phyloP scores from a whole-genome alignment of 2,797 vertebrate species.

The Eidolon dupreanum region DNA sequence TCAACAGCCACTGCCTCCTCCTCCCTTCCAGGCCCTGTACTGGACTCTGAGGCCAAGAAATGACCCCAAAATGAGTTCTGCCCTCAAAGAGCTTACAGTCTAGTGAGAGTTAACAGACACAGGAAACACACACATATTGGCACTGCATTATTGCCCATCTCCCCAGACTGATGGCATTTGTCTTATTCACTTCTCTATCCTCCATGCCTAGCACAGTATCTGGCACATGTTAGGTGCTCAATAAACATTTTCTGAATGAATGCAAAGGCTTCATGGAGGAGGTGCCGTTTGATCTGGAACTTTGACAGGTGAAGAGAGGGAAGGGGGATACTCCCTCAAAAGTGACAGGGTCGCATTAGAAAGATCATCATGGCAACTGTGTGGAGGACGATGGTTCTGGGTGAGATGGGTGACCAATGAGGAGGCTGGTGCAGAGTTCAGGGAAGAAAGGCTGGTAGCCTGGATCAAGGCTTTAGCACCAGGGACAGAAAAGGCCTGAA shows the following conservation, averaged over 20 bases:
- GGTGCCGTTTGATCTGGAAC: neutral
- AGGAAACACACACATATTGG: neutral
- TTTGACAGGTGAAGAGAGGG: neutral
- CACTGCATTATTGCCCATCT: rapidly evolving
- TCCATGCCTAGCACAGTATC: neutral
- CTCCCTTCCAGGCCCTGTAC: neutral
- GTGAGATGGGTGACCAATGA: neutral
- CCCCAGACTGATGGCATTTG: neutral
- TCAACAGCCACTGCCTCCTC: neutral
- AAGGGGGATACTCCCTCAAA: neutral
- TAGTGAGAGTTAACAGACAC: neutral
- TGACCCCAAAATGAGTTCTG: neutral
- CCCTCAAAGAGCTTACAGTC: neutral
- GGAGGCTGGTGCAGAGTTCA: neutral
- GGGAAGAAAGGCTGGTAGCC: neutral
- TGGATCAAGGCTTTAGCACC: neutral
- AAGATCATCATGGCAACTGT: neutral
- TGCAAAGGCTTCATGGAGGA: neutral
- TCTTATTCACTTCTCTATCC: neutral
- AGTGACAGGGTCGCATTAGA: neutral
- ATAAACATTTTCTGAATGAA: neutral
- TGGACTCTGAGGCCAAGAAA: neutral
- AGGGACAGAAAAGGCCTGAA: neutral
- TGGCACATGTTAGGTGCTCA: neutral
- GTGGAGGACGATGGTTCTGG: neutral